phyloP scores from a whole-genome alignment of 2,113 vertebrate genomes.

The Buteo buteo region DNA sequence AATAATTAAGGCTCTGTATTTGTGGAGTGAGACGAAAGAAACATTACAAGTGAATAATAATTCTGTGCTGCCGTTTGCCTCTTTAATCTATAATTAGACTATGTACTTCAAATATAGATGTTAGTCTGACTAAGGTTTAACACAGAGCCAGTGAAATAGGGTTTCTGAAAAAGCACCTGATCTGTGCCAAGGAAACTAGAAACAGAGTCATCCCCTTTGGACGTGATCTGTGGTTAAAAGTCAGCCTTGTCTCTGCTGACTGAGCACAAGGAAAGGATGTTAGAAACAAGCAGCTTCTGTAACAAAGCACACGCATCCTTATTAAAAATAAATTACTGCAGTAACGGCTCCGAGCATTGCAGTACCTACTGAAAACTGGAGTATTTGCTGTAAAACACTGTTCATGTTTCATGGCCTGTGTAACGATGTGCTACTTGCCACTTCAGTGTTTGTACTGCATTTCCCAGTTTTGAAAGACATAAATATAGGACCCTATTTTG shows the following conservation, averaged over 20 bases:
- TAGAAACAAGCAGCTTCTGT: background rate
- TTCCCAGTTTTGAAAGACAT: background rate
- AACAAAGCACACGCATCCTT: background rate
- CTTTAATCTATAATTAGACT: slow-evolving; percentile 38
- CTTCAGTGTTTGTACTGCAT: background rate
- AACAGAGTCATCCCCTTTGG: background rate
- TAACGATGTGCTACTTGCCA: background rate
- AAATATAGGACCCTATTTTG: background rate
- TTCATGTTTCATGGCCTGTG: background rate
- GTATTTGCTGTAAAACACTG: background rate
- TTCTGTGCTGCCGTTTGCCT: background rate
- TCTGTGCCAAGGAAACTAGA: background rate
- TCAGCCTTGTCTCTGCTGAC: background rate
- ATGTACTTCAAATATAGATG: slow-evolving; percentile 47
- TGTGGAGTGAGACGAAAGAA: slow-evolving; percentile 26
- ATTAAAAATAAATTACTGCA: slow-evolving; percentile 36
- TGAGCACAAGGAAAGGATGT: background rate
- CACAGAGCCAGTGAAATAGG: background rate
- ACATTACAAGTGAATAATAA: slow-evolving; percentile 30
- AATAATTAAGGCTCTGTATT: slow-evolving; percentile 37
- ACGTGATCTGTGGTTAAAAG: background rate
- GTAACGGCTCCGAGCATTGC: background rate
- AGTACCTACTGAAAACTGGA: background rate
- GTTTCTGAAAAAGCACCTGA: background rate
- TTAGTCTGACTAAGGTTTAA: slow-evolving; percentile 30